Evolutionary conservation across 2,113 vertebrate genomes (phyloP).

Genomic region (Podarcis cretensis): DNA sequence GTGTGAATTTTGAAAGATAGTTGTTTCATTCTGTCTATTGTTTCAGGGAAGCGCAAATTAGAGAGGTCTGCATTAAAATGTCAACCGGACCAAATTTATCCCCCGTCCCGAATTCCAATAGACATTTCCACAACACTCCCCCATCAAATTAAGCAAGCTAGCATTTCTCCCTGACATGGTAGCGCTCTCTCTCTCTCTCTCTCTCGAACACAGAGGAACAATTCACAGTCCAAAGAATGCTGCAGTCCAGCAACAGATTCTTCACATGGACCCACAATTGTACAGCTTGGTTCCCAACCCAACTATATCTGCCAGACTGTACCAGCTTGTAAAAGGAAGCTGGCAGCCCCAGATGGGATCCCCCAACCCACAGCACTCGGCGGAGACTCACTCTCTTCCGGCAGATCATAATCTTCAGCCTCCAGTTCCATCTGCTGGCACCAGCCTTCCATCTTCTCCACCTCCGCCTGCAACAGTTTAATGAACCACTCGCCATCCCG

Average conservation of each 20-base stretch:
- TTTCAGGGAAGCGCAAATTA: too few species aligned
- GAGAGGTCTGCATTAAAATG: too few species aligned
- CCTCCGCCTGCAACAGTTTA: conserved; percentile 92
- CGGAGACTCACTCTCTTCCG: conserved; percentile 88
- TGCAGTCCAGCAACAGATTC: not conserved
- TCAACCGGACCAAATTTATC: too few species aligned
- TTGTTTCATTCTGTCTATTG: too few species aligned
- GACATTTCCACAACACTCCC: too few species aligned
- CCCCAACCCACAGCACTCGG: fast-evolving
- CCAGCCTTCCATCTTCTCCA: conserved; percentile 98
- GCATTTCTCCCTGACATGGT: too few species aligned
- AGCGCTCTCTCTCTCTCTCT: not conserved
- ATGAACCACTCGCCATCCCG: conserved; percentile 97
- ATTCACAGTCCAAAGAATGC: not conserved
- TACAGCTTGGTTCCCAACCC: not conserved
- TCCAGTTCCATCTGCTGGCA: conserved; percentile 98
- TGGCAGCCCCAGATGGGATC: not conserved
- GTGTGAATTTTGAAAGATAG: too few species aligned
- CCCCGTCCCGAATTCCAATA: too few species aligned
- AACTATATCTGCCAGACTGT: not conserved
- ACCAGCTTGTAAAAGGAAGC: not conserved
- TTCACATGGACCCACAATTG: not conserved
- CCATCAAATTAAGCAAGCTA: too few species aligned
- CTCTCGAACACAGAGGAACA: not conserved
- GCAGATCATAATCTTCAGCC: conserved; percentile 94